Conservation (phyloP, 2,797 vertebrate genomes). For the Cygnus olor region DNA sequence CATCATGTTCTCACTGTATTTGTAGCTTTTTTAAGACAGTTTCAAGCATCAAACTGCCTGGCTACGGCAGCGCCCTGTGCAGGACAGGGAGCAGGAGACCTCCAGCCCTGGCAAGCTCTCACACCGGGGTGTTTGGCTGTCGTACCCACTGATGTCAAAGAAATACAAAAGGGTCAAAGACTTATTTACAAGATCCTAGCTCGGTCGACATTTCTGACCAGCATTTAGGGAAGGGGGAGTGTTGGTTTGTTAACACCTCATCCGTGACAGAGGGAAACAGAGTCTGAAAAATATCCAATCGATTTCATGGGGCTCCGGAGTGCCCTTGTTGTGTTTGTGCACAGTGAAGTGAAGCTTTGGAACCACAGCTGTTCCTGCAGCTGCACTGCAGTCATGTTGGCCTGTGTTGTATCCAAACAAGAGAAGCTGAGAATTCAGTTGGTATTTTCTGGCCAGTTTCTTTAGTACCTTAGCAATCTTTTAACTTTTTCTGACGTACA, state of each 20-base stretch:
- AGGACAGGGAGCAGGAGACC: background rate
- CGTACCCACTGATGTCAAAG: background rate
- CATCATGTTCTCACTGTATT: background rate
- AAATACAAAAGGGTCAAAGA: background rate
- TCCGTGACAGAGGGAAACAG: background rate
- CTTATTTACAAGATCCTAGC: background rate
- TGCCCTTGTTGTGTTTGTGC: background rate
- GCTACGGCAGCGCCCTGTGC: background rate
- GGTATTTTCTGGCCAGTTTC: background rate
- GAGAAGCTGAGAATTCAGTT: background rate
- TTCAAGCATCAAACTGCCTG: background rate
- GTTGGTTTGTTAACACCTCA: background rate
- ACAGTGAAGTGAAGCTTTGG: background rate
- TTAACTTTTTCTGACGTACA: background rate
- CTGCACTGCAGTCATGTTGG: background rate
- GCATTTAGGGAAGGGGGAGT: background rate
- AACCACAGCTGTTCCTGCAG: background rate
- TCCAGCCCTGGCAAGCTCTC: background rate
- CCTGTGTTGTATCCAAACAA: background rate
- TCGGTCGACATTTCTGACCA: background rate
- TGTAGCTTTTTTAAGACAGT: background rate
- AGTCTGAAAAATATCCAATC: background rate
- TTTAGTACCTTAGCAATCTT: background rate
- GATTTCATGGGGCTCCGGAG: background rate
- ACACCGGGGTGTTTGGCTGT: fast-evolving